Evolutionary conservation across 2,113 vertebrate species (phyloP), one percentile per base, ranked within the genome.

Genomic region (Ctenodactylus gundi): DNA sequence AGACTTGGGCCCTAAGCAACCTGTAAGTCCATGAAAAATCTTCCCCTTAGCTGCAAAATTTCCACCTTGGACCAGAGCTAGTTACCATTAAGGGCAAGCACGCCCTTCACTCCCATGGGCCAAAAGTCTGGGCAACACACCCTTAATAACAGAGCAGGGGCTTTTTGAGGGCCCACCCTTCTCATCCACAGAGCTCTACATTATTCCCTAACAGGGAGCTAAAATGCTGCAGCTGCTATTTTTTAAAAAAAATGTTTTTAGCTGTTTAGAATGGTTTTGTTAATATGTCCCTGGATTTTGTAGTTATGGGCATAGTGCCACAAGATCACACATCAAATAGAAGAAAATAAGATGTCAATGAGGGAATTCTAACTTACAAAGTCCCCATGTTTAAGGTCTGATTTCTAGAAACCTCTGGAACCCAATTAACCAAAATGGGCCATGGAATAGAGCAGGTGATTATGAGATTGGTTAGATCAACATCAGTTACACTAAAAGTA

Each of bases 171-270:
- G 60, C 7, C 68, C 36, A 55, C 46, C n/a, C 39, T 87, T 62
- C 76, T 96, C n/a, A 82, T 62, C 73, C 70, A 80, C 18, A 88
- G 62, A 96, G 72, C 65, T 86, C 81, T 86, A 62, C 73, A 76
- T 94, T 92, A 91, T 97, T 97, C 90, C 97, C 97, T 90, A 91
- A 97, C 97, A 97, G 95, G 97, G 94, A 97, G 97, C 97, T 97
- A 97, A 97, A 96, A 97, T 97, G 97, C 97, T 97, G 97, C 97
- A 97, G 97, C 97, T 97, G 97, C 97, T 97, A 80, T 97, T 95
- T 97, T 93, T 90, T 25, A 46, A 85, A 73, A 75, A 75, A 73
- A 75, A 75, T 81, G 21, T 77, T 95, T 97, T 96, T 92, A 95
- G 87, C 90, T 95, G 77, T 96, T 97, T 95, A 60, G 92, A 91